A percentile compares a stretch with the other conserved stretches of the same genome.
phyloP scores from a whole-genome alignment of 2,797 vertebrate species.

The Poeciliopsis infans region DNA sequence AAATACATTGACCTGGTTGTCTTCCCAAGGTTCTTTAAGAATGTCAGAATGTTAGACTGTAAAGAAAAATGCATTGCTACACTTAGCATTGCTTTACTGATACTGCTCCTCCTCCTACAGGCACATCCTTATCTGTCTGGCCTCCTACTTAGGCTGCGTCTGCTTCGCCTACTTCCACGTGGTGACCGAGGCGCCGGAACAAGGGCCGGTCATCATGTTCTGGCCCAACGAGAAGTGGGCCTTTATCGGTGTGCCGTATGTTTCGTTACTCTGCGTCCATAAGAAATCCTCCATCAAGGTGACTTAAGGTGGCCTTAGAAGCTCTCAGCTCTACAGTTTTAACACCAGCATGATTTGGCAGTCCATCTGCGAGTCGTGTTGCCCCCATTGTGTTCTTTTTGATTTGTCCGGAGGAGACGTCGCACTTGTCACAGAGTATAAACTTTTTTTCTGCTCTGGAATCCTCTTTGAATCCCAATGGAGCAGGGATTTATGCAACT shows the following conservation, averaged over 20 bases:
- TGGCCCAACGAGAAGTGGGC: constrained; percentile 99
- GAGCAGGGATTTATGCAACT: constrained; percentile 52
- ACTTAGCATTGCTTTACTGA: not conserved
- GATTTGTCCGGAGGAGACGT: constrained; percentile 20
- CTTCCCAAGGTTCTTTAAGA: not conserved
- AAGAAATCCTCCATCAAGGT: constrained; percentile 91
- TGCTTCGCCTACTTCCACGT: constrained; percentile 98
- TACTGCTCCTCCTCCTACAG: constrained; percentile 68
- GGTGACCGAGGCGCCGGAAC: constrained; percentile 93
- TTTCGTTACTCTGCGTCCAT: constrained; percentile 90
- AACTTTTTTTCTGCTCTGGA: constrained; percentile 17
- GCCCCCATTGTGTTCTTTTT: constrained; percentile 21
- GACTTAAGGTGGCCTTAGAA: constrained; percentile 77
- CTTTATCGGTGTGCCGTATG: constrained; percentile 95
- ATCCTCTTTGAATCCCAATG: constrained; percentile 16
- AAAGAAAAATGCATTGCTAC: not conserved
- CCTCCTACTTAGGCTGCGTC: constrained; percentile 94
- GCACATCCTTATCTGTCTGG: constrained; percentile 97
- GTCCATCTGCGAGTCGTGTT: constrained; percentile 8
- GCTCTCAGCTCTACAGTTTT: constrained; percentile 15
- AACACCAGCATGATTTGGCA: not conserved
- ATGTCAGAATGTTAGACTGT: too few relatives aligned
- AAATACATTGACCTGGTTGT: not conserved
- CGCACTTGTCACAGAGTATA: constrained; percentile 25
- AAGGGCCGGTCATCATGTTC: constrained; percentile 96